Percentiles rank a stretch among this genome's conserved stretches.
These are phyloP conservation scores for Acrocephalus scirpaceus DNA, from an alignment of 2,797 vertebrate species.

Conservation along the genomic window DNA sequence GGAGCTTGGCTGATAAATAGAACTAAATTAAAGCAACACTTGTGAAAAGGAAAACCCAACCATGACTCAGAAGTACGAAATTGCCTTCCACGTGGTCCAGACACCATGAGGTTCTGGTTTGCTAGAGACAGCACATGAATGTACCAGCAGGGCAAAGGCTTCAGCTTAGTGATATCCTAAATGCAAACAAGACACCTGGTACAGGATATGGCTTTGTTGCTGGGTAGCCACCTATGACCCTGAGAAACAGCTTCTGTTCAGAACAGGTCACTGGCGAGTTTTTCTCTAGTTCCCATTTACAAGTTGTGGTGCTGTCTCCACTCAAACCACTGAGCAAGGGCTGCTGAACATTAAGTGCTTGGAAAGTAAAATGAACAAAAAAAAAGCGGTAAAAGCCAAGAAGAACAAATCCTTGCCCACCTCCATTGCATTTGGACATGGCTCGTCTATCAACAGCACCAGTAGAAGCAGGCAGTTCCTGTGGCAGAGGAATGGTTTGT, in stretches of 20 bases:
- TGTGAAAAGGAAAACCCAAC: slow-evolving; percentile 50
- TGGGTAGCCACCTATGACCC: slow-evolving; percentile 16
- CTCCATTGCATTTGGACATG: neutral
- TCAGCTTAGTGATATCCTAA: slow-evolving; percentile 14
- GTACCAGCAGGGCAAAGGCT: slow-evolving; percentile 67
- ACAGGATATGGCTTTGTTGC: slow-evolving; percentile 71
- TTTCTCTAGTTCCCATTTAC: neutral
- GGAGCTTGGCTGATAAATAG: slow-evolving; percentile 28
- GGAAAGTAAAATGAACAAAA: neutral
- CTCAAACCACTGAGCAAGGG: neutral
- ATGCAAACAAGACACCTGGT: neutral
- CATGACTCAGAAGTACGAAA: slow-evolving; percentile 56
- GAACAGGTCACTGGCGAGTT: neutral
- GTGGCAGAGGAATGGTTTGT: neutral
- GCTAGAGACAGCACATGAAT: slow-evolving; percentile 7
- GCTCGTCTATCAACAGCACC: slow-evolving; percentile 1
- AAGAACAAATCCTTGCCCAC: neutral
- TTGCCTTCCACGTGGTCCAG: slow-evolving; percentile 43
- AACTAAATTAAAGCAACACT: slow-evolving; percentile 27
- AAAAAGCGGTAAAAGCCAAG: neutral
- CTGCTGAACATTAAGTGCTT: neutral
- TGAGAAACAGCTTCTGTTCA: neutral
- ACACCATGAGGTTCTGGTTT: slow-evolving; percentile 51
- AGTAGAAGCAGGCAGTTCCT: neutral
- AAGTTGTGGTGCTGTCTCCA: neutral